These are phyloP conservation scores for Oeneis ivallda DNA, from an alignment of 2,888 invertebrate genomes.

Conservation along the genomic window DNA sequence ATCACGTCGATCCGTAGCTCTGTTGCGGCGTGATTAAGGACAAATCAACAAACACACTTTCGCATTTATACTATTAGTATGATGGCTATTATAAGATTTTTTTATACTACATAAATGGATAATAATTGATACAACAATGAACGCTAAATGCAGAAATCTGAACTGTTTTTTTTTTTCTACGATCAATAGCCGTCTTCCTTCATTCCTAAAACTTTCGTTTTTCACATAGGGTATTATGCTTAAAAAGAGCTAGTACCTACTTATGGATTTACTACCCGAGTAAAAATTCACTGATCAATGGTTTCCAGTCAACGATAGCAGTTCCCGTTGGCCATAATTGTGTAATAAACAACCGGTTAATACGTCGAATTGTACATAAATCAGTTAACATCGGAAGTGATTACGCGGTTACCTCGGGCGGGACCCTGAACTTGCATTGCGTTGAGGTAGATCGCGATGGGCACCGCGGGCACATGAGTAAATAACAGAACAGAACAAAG, in stretches of 20 bases:
- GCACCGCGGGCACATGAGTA: conserved; percentile 7
- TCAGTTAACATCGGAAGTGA: conserved; percentile 56
- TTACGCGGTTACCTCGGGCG: conserved; percentile 52
- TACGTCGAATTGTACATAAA: conserved; percentile 34
- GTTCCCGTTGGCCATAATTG: conserved; percentile 29
- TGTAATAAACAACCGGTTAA: conserved; percentile 35
- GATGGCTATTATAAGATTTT: too few species aligned
- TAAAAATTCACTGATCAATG: neutral
- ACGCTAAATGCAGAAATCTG: neutral
- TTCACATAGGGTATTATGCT: neutral
- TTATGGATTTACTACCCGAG: neutral
- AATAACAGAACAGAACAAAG: too few species aligned
- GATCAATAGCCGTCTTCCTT: neutral
- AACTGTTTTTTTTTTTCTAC: neutral
- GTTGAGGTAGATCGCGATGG: conserved; percentile 48
- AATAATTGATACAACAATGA: too few species aligned
- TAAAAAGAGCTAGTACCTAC: neutral
- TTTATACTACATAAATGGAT: too few species aligned
- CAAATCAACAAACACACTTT: too few species aligned
- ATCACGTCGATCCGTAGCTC: too few species aligned
- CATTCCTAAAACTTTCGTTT: neutral
- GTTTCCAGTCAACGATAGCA: conserved; percentile 11
- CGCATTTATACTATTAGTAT: too few species aligned
- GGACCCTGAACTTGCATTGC: conserved; percentile 62
- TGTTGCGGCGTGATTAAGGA: too few species aligned